Conservation (phyloP, 2,113 vertebrate genomes). For the Harpagus bidentatus region DNA sequence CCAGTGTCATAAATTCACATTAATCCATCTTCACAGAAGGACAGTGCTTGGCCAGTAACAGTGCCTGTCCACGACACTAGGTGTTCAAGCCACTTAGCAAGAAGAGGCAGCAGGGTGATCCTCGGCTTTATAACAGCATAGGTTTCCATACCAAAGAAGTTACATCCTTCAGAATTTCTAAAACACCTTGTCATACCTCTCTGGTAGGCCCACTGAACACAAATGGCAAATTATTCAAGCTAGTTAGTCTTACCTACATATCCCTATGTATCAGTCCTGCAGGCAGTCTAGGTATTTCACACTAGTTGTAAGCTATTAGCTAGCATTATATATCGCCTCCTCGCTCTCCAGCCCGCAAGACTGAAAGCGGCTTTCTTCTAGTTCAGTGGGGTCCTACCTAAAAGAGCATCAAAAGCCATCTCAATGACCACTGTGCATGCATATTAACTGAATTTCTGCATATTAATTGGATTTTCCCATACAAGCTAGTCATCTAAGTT, state of each 20-base stretch:
- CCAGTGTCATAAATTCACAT: accelerated
- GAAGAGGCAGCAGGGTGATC: background rate
- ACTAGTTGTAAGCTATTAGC: background rate
- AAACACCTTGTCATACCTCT: no score
- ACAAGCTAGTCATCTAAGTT: background rate
- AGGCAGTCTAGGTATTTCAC: no score
- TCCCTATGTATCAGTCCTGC: accelerated
- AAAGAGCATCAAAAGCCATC: background rate
- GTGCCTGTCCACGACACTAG: accelerated
- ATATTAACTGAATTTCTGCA: background rate
- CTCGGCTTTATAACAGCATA: background rate
- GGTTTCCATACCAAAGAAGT: background rate
- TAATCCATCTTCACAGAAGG: background rate
- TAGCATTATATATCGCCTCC: accelerated
- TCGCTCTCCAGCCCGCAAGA: background rate
- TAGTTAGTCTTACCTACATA: background rate
- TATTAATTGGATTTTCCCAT: background rate
- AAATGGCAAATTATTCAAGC: background rate
- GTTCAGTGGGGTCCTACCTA: background rate
- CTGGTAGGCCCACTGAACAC: background rate
- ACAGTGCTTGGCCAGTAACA: no score
- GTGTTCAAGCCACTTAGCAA: accelerated
- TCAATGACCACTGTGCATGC: background rate
- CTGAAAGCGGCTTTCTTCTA: background rate
- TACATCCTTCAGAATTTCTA: background rate